Percentiles rank a stretch among this genome's conserved stretches.
phyloP scores from a whole-genome alignment of 1,140 invertebrate genomes.

The Harpegnathos saltator region DNA sequence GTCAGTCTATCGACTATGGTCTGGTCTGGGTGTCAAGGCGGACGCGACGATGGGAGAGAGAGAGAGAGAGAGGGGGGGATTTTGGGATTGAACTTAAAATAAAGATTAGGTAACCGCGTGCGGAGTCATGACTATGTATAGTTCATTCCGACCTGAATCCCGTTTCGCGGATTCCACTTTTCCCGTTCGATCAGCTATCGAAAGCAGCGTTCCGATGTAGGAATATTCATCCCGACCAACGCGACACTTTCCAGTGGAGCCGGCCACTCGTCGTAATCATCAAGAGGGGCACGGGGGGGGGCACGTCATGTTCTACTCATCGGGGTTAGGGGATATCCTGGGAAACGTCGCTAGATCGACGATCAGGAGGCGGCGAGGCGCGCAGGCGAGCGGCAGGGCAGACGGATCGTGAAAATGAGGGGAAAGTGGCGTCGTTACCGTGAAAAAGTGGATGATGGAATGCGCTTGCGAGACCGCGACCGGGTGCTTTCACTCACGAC shows the following conservation, averaged over 20 bases:
- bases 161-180: slow-evolving; percentile 18
- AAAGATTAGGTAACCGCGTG: slow-evolving; percentile 70
- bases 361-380: background rate
- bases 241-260: slow-evolving; percentile 16
- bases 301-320: background rate
- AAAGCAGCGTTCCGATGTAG: background rate
- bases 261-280: background rate
- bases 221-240: slow-evolving; percentile 12
- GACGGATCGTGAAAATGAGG: slow-evolving; percentile 58
- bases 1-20: background rate
- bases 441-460: slow-evolving; percentile 59
- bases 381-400: background rate
- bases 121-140: slow-evolving; percentile 16
- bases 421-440: slow-evolving; percentile 64
- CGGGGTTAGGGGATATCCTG: slow-evolving; percentile 22
- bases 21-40: background rate
- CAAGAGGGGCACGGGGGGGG: too few relatives aligned
- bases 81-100: slow-evolving; percentile 61
- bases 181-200: background rate
- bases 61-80: background rate
- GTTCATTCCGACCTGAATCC: slow-evolving; percentile 48
- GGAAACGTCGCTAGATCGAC: slow-evolving; percentile 9
- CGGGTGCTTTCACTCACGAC: slow-evolving; percentile 66
- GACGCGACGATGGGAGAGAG: background rate
- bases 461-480: slow-evolving; percentile 53